phyloP scores from a whole-genome alignment of 2,888 invertebrate genomes.

The Germaria angustata region DNA sequence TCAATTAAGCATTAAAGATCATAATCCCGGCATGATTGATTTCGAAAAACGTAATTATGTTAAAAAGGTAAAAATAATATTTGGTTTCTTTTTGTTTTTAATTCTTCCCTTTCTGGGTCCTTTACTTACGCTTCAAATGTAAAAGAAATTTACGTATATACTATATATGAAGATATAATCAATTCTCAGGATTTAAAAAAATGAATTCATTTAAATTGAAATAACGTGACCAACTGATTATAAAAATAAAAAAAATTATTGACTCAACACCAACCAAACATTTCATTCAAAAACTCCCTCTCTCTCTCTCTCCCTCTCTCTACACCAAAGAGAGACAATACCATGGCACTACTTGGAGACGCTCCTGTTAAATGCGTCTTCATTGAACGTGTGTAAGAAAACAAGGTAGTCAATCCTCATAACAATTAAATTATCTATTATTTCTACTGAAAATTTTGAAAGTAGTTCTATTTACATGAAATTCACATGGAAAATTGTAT shows the following conservation, averaged over 20 bases:
- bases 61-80: constrained; percentile 75
- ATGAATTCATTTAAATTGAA: constrained; percentile 4
- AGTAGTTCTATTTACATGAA: too few relatives aligned
- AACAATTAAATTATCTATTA: too few relatives aligned
- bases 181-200: constrained; percentile 31
- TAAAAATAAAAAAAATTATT: not conserved
- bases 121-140: constrained; percentile 31
- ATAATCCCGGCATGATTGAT: constrained; percentile 77
- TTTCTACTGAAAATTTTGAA: too few relatives aligned
- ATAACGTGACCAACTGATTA: constrained; percentile 26
- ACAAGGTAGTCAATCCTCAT: too few relatives aligned
- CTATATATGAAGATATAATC: not conserved
- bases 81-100: not conserved
- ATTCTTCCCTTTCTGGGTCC: not conserved
- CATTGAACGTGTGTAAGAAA: too few relatives aligned
- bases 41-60: constrained; percentile 79
- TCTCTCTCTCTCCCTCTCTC: too few relatives aligned
- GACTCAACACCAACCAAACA: too few relatives aligned
- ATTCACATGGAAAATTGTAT: too few relatives aligned
- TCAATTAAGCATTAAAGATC: constrained; percentile 74
- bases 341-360: too few relatives aligned
- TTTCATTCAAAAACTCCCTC: too few relatives aligned
- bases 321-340: too few relatives aligned
- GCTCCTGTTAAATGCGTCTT: too few relatives aligned
- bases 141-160: constrained; percentile 42